These are phyloP conservation scores for Ephialtes manifestator DNA, from an alignment of 2,888 invertebrate genomes.

Conservation along the genomic window DNA sequence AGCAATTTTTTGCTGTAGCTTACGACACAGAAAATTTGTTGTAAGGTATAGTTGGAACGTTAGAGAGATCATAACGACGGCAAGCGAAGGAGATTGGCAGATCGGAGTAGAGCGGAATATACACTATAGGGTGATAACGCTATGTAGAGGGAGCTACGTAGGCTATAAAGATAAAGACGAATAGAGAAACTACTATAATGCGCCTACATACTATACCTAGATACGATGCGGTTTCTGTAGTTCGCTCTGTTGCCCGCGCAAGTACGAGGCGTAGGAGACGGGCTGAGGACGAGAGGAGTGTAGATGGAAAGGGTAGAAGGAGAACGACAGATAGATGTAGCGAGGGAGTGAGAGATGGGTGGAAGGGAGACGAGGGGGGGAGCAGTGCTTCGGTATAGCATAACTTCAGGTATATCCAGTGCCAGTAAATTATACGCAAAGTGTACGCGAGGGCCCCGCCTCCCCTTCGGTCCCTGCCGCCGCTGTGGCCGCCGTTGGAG, in stretches of 20 bases:
- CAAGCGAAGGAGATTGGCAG: neutral
- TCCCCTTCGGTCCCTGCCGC: constrained; percentile 64
- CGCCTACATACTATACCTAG: neutral
- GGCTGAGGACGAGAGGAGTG: constrained; percentile 1
- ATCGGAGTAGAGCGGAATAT: neutral
- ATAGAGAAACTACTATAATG: constrained; percentile 9
- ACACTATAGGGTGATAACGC: neutral
- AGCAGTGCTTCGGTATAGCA: constrained; percentile 81
- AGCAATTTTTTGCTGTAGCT: too few species aligned
- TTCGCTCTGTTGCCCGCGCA: constrained; percentile 8
- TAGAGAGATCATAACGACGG: neutral
- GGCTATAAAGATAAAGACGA: constrained; percentile 16
- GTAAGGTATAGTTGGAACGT: neutral
- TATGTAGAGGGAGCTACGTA: neutral
- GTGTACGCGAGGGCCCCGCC: constrained; percentile 84
- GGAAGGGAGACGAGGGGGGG: constrained; percentile 52
- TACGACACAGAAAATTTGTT: too few species aligned
- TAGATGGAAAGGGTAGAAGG: constrained; percentile 47
- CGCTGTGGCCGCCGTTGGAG: constrained; percentile 60
- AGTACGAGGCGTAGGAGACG: constrained; percentile 16
- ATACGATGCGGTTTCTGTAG: constrained; percentile 23
- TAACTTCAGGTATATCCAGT: constrained; percentile 85
- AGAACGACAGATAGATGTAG: constrained; percentile 50
- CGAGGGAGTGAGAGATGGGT: constrained; percentile 43
- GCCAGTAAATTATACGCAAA: constrained; percentile 86